phyloP scores from a whole-genome alignment of 2,888 invertebrate species.

The Dexiosoma caninum region DNA sequence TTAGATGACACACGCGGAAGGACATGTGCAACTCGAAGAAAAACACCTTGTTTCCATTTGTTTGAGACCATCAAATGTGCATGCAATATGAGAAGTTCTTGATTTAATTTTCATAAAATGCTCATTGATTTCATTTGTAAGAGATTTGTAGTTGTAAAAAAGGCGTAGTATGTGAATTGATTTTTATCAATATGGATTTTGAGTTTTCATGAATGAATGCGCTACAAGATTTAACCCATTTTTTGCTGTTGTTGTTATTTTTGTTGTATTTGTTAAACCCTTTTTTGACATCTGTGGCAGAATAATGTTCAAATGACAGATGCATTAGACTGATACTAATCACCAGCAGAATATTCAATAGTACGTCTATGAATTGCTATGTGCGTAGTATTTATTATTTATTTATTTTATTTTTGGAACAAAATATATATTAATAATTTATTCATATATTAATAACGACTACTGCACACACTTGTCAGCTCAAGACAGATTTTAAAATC shows the following conservation, averaged over 20 bases:
- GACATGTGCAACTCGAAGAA: constrained; percentile 56
- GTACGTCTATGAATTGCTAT: background rate
- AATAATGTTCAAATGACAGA: constrained; percentile 34
- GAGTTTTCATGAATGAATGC: constrained; percentile 16
- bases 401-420: no score
- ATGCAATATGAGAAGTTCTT: constrained; percentile 49
- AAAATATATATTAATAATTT: no score
- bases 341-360: background rate
- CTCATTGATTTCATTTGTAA: constrained; percentile 19
- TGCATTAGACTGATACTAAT: constrained; percentile 17
- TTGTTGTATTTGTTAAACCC: background rate
- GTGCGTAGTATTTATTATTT: no score
- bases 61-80: constrained; percentile 33
- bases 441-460: no score
- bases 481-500: no score
- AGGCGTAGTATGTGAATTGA: constrained; percentile 42
- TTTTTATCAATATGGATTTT: constrained; percentile 55
- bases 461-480: no score
- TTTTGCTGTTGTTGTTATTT: no score
- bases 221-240: constrained; percentile 40
- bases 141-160: constrained; percentile 7
- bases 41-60: constrained; percentile 49
- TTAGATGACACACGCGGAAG: constrained; percentile 62
- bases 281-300: background rate
- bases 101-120: constrained; percentile 1